These are phyloP conservation scores for Dicerorhinus sumatrensis DNA, from an alignment of 2,113 vertebrate genomes.

Conservation along the genomic window DNA sequence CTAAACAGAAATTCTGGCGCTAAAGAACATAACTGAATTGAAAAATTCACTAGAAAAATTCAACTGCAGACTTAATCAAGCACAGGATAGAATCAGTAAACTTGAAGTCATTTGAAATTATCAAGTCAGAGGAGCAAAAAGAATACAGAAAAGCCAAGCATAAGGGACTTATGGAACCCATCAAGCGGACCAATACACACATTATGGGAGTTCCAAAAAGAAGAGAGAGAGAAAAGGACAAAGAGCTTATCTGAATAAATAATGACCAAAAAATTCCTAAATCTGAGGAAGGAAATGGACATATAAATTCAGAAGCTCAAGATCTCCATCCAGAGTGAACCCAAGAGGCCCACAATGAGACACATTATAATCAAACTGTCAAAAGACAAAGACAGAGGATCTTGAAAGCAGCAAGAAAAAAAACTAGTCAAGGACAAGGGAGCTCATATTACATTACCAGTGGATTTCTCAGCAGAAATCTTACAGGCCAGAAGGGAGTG, in stretches of 20 bases:
- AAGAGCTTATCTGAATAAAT: not conserved
- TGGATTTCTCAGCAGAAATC: not conserved
- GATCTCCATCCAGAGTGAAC: not conserved
- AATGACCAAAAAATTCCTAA: not conserved
- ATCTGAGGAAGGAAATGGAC: not conserved
- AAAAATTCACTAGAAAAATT: not conserved
- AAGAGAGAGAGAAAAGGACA: not conserved
- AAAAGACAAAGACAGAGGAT: not conserved
- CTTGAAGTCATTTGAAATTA: not conserved
- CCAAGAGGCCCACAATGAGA: not conserved
- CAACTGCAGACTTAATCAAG: not conserved
- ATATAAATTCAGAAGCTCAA: not conserved
- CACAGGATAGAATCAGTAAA: not conserved
- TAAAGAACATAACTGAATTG: not conserved
- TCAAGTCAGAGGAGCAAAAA: not conserved
- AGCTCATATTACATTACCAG: not conserved
- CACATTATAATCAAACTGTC: not conserved
- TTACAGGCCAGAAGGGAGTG: not conserved
- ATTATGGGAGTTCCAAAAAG: not conserved
- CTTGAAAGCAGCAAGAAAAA: not conserved
- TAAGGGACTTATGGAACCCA: not conserved
- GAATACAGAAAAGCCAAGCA: not conserved
- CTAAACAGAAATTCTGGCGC: not conserved
- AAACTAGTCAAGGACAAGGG: not conserved
- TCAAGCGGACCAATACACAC: not conserved